A percentile compares a stretch with the other conserved stretches of the same genome.
These are phyloP conservation scores for Eilema sororculum DNA, from an alignment of 2,888 invertebrate species.

Conservation along the genomic window DNA sequence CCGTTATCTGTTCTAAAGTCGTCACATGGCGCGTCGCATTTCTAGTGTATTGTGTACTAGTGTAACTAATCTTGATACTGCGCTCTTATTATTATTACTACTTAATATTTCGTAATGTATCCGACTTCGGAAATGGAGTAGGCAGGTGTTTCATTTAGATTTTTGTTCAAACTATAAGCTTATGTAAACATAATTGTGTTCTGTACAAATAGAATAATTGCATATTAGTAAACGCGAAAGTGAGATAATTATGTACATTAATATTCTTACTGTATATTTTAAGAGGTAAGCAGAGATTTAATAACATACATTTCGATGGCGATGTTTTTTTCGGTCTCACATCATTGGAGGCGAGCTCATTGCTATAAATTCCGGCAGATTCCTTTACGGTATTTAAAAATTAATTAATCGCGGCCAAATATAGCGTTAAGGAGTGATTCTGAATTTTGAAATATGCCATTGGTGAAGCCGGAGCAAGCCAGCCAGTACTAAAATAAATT, in stretches of 20 bases:
- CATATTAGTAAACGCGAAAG: neutral
- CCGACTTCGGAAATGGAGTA: neutral
- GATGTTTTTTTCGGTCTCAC: too few species aligned
- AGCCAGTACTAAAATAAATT: too few species aligned
- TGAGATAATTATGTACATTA: neutral
- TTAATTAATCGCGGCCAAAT: too few species aligned
- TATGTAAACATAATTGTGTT: neutral
- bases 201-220: conserved; percentile 1
- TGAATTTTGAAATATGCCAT: too few species aligned
- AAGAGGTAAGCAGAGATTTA: neutral
- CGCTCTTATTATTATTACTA: conserved; percentile 65
- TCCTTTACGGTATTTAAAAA: too few species aligned
- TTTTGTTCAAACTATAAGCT: neutral
- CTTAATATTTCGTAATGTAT: conserved; percentile 18
- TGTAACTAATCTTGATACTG: conserved; percentile 63
- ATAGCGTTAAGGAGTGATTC: too few species aligned
- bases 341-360: too few species aligned
- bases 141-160: conserved; percentile 5
- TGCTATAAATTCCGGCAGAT: too few species aligned
- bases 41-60: conserved; percentile 75
- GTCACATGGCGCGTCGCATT: conserved; percentile 81
- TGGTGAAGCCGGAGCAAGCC: too few species aligned
- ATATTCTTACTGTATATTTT: neutral
- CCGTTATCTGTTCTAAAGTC: conserved; percentile 66
- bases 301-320: neutral